A percentile compares a stretch with the other conserved stretches of the same genome.
Conservation (phyloP, 2,888 invertebrate species). For the Miltochrista miniata region DNA sequence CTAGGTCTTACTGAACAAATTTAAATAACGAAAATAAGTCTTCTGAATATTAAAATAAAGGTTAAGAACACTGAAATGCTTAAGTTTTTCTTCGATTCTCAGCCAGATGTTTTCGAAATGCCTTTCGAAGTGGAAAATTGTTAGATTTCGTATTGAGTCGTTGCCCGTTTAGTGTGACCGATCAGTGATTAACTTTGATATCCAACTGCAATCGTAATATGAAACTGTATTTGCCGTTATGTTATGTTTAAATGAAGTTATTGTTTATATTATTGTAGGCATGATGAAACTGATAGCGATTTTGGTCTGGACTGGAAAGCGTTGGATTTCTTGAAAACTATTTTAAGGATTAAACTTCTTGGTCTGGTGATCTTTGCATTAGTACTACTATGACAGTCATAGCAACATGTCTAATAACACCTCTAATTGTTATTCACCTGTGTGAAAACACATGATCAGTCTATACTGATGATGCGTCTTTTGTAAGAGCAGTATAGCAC, state of each 20-base stretch:
- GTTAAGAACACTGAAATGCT: constrained; percentile 23
- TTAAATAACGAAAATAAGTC: constrained; percentile 33
- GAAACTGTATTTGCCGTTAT: constrained; percentile 37
- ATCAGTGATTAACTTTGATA: constrained; percentile 57
- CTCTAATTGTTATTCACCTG: no score
- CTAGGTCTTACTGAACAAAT: constrained; percentile 23
- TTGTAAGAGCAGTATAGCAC: no score
- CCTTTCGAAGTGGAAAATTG: constrained; percentile 71
- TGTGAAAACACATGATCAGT: no score
- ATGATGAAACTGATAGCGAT: no score
- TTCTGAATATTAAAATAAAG: constrained; percentile 40
- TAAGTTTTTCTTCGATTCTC: constrained; percentile 36
- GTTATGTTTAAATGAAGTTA: constrained; percentile 13
- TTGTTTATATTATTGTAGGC: no score
- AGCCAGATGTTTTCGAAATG: constrained; percentile 72
- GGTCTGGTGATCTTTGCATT: no score
- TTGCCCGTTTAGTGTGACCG: constrained; percentile 67
- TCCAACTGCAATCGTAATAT: constrained; percentile 48
- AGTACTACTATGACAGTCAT: no score
- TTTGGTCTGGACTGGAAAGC: no score
- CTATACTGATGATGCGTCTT: no score
- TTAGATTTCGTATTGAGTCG: constrained; percentile 70
- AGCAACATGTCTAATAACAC: no score
- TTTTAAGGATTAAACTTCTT: no score
- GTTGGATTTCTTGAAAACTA: no score